Conservation (phyloP, 2,797 vertebrate species). For the Meriones psammophilus region DNA sequence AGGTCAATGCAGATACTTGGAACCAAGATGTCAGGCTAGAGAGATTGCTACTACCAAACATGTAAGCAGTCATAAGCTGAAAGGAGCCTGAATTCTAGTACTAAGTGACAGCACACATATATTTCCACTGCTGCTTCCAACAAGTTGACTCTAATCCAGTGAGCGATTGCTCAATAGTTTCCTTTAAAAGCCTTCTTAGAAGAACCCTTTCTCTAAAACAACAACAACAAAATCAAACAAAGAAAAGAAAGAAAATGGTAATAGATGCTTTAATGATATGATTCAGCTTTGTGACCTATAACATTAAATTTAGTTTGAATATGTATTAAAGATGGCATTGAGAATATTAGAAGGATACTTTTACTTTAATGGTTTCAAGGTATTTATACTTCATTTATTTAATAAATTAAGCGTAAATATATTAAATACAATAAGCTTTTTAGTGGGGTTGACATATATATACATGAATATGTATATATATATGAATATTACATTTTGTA, state of each 20-base stretch:
- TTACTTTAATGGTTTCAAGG: slow-evolving; percentile 9
- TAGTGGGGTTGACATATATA: not conserved
- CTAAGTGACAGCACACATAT: not conserved
- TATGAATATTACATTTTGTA: no score
- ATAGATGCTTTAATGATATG: not conserved
- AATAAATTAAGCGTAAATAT: not conserved
- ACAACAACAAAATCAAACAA: no score
- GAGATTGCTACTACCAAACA: not conserved
- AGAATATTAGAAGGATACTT: not conserved
- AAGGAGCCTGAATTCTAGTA: not conserved
- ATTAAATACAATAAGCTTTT: slow-evolving; percentile 1
- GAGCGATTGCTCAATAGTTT: not conserved
- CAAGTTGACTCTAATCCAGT: not conserved
- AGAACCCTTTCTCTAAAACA: no score
- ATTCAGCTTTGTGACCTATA: not conserved
- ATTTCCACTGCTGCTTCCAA: not conserved
- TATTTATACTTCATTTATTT: slow-evolving; percentile 6
- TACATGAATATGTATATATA: no score
- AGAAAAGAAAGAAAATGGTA: not conserved
- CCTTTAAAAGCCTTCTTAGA: not conserved
- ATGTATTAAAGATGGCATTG: not conserved
- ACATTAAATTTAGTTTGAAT: slow-evolving; percentile 47
- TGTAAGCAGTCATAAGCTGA: not conserved
- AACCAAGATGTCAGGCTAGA: not conserved
- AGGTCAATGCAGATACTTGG: not conserved